phyloP scores from a whole-genome alignment of 1,140 invertebrate species.

The Procambarus virginalis region DNA sequence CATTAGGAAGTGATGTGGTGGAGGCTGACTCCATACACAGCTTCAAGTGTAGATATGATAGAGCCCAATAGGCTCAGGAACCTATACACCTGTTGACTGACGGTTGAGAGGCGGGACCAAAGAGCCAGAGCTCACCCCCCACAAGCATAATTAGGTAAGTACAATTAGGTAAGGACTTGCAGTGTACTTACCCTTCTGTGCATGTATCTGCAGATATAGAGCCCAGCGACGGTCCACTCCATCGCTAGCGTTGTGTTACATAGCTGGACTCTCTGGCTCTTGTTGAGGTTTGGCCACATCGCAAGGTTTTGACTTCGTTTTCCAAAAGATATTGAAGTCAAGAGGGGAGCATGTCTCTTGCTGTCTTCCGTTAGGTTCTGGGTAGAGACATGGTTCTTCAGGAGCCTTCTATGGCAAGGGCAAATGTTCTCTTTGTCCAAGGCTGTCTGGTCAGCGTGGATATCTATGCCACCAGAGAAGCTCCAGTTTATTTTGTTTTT shows the following conservation, averaged over 20 bases:
- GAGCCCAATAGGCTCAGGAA: too few species aligned
- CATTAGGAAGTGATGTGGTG: too few species aligned
- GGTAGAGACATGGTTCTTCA: background rate
- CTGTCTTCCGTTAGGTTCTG: background rate
- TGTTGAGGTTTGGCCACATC: slow-evolving; percentile 59
- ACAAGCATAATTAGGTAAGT: too few species aligned
- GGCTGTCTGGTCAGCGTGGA: background rate
- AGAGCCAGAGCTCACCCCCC: too few species aligned
- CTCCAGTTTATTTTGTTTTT: background rate
- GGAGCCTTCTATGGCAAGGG: background rate
- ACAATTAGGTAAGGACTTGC: background rate
- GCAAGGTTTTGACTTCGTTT: background rate
- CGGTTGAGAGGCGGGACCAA: too few species aligned
- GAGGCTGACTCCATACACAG: too few species aligned
- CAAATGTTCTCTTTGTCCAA: background rate
- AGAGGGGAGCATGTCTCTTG: background rate
- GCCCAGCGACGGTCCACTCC: slow-evolving; percentile 59
- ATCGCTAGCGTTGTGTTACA: slow-evolving; percentile 56
- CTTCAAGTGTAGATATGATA: too few species aligned
- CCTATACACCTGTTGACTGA: too few species aligned
- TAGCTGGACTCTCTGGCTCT: slow-evolving; percentile 56
- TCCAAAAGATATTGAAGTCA: slow-evolving; percentile 7
- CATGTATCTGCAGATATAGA: slow-evolving; percentile 54
- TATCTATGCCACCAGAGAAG: background rate
- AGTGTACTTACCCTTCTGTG: slow-evolving; percentile 47